Conservation (phyloP, 30 jellyfish, hydroid and myxozoan species). For the Calvadosia cruxmelitensis region DNA sequence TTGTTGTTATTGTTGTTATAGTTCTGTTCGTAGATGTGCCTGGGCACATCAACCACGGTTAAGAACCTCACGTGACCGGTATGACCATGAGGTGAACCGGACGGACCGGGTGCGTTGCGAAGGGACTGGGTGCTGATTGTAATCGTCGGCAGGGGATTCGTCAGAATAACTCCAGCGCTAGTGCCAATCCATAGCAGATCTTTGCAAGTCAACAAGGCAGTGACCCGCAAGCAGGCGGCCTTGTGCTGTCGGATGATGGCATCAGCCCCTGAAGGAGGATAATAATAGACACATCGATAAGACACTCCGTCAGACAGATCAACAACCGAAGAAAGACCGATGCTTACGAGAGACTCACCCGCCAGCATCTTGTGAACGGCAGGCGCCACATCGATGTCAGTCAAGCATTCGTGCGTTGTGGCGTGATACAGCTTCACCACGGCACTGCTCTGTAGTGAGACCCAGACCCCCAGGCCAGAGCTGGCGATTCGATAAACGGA, state of each 20-base stretch:
- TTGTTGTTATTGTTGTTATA: constrained; percentile 31
- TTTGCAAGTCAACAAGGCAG: constrained; percentile 86
- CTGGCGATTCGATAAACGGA: constrained; percentile 83
- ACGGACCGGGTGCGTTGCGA: constrained; percentile 79
- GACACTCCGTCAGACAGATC: no score
- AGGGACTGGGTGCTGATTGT: constrained; percentile 67
- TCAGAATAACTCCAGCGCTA: constrained; percentile 95
- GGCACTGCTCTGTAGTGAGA: constrained; percentile 91
- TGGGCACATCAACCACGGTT: constrained; percentile 97
- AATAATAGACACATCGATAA: no score
- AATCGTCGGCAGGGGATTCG: constrained; percentile 86
- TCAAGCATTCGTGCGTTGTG: constrained; percentile 62
- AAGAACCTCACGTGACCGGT: constrained; percentile 98
- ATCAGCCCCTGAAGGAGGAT: constrained; percentile 74
- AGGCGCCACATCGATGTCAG: constrained; percentile 92
- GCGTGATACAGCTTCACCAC: constrained; percentile 90
- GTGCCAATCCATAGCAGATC: constrained; percentile 98
- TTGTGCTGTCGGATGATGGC: constrained; percentile 95
- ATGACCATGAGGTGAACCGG: constrained; percentile 99
- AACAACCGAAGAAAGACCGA: no score
- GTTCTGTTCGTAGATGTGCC: constrained; percentile 35
- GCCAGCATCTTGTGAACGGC: constrained; percentile 98
- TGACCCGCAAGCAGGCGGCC: constrained; percentile 94
- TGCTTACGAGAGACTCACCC: no score
- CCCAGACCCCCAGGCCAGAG: constrained; percentile 97